Percentiles rank a stretch among this genome's conserved stretches.
Evolutionary conservation across 2,888 invertebrate species (phyloP).

Genomic region (Villa cingulata): DNA sequence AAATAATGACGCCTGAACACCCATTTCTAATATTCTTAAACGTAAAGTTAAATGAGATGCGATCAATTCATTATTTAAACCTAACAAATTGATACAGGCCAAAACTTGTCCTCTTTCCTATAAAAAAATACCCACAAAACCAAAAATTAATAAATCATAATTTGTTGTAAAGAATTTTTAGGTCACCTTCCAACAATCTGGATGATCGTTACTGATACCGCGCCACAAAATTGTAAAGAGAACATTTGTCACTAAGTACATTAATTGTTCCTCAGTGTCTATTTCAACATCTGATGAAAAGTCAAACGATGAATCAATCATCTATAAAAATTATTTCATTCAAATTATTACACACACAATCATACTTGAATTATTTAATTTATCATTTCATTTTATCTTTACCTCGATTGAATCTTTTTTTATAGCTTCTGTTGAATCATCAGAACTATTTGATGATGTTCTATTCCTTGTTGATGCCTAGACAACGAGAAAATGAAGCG

Average conservation of each 20-base stretch:
- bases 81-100: conserved; percentile 44
- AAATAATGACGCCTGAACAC: conserved; percentile 42
- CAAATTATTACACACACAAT: too few relatives aligned
- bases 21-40: conserved; percentile 44
- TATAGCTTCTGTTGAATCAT: conserved; percentile 17
- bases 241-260: conserved; percentile 43
- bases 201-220: conserved; percentile 42
- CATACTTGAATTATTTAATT: too few relatives aligned
- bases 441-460: conserved; percentile 24
- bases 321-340: neutral
- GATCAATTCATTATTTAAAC: conserved; percentile 42
- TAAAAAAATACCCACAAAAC: neutral
- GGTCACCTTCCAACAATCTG: conserved; percentile 42
- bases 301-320: conserved; percentile 18
- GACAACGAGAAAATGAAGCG: neutral
- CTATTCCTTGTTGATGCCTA: conserved; percentile 16
- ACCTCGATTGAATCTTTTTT: conserved; percentile 27
- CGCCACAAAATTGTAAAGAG: conserved; percentile 46
- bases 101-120: conserved; percentile 44
- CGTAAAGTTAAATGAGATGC: conserved; percentile 42
- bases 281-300: conserved; percentile 30
- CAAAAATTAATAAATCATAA: neutral
- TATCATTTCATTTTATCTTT: neutral
- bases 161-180: neutral
- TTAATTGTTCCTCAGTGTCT: conserved; percentile 42